phyloP scores from a whole-genome alignment of 2,113 vertebrate species.

The Mesocricetus auratus region DNA sequence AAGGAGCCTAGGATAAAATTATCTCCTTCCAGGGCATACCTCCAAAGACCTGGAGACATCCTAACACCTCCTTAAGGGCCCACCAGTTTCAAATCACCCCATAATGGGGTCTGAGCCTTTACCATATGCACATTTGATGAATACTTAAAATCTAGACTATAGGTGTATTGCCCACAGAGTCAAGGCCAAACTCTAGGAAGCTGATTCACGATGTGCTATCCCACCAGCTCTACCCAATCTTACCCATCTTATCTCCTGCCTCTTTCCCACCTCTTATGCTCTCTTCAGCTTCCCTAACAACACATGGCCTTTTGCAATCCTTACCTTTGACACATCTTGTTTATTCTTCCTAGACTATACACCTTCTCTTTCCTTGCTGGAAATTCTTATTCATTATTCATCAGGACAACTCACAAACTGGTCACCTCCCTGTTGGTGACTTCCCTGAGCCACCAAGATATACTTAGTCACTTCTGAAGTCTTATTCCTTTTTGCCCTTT shows the following conservation, averaged over 20 bases:
- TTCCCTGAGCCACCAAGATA: constrained; percentile 29
- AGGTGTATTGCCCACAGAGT: background rate
- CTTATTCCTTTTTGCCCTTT: constrained; percentile 4
- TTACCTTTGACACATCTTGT: constrained; percentile 32
- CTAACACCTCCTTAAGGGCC: background rate
- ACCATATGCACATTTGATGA: background rate
- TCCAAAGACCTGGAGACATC: background rate
- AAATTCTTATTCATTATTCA: constrained; percentile 71
- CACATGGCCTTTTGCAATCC: constrained; percentile 9
- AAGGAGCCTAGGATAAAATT: background rate
- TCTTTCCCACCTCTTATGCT: background rate
- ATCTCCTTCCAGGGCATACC: background rate
- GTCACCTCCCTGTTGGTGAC: constrained; percentile 54
- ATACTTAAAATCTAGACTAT: background rate
- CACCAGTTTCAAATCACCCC: background rate
- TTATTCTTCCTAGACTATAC: constrained; percentile 65
- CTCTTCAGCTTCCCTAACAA: background rate
- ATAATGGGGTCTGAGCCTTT: background rate
- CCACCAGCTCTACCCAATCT: constrained; percentile 15
- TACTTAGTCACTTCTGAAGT: constrained; percentile 66
- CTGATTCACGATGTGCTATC: background rate
- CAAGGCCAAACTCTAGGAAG: constrained; percentile 25
- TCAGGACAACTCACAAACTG: constrained; percentile 49
- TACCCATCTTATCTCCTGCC: background rate
- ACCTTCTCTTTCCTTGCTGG: constrained; percentile 29